These are phyloP conservation scores for Homarus gammarus DNA, from an alignment of 2,888 invertebrate species.

Conservation along the genomic window DNA sequence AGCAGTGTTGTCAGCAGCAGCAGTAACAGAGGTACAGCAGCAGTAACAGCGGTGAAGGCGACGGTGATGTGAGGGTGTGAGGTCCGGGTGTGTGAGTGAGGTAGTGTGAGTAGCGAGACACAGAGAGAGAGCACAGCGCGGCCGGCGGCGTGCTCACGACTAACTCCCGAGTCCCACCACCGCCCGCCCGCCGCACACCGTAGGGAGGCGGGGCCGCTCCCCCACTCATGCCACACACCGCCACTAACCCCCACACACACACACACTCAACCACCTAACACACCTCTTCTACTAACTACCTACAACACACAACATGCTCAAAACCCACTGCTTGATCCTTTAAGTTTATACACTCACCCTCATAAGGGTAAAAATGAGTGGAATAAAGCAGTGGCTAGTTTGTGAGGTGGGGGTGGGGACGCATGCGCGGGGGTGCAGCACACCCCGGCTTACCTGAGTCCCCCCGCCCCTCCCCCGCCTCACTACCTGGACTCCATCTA, in stretches of 20 bases:
- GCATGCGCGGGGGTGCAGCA: slow-evolving; percentile 66
- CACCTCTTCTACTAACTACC: not conserved
- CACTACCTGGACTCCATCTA: slow-evolving; percentile 56
- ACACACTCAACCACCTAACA: not conserved
- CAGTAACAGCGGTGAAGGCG: slow-evolving; percentile 55
- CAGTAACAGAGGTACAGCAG: slow-evolving; percentile 42
- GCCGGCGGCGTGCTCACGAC: slow-evolving; percentile 71
- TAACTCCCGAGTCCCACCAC: slow-evolving; percentile 64
- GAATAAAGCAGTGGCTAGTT: slow-evolving; percentile 20
- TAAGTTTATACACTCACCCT: not conserved
- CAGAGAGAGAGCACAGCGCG: slow-evolving; percentile 72
- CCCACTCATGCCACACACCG: slow-evolving; percentile 39
- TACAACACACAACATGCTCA: not conserved
- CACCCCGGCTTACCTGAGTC: slow-evolving; percentile 66
- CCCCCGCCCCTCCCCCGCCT: slow-evolving; percentile 54
- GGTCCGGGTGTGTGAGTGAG: slow-evolving; percentile 71
- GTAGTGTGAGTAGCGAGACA: slow-evolving; percentile 71
- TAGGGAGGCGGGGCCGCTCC: slow-evolving; percentile 48
- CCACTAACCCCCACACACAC: slow-evolving; percentile 25
- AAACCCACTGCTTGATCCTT: not conserved
- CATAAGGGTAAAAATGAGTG: not conserved
- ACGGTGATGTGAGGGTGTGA: slow-evolving; percentile 58
- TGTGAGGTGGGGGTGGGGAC: slow-evolving; percentile 39
- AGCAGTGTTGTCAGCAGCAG: slow-evolving; percentile 41
- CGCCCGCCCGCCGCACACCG: slow-evolving; percentile 59